phyloP scores from a whole-genome alignment of 2,888 invertebrate genomes.

The Pseudococcus jackbeardsleyi region DNA sequence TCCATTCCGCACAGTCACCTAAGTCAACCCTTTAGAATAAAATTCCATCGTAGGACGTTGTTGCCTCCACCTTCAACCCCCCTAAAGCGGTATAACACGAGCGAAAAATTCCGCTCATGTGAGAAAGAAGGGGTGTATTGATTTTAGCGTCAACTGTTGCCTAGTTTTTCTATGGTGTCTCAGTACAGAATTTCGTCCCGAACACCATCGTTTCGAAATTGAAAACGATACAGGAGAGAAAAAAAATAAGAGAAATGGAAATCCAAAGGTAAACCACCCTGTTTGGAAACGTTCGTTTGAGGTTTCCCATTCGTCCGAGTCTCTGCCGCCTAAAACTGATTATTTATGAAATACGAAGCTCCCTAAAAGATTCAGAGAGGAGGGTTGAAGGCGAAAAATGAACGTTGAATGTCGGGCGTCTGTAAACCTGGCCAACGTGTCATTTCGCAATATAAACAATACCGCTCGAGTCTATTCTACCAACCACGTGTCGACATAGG shows the following conservation, averaged over 20 bases:
- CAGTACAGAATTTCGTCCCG: background rate
- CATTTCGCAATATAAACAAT: conserved; percentile 1
- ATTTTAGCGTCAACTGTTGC: conserved; percentile 12
- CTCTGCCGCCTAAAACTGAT: background rate
- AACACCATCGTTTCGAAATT: background rate
- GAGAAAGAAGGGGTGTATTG: background rate
- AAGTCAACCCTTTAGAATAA: background rate
- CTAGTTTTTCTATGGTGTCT: background rate
- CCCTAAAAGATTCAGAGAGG: background rate
- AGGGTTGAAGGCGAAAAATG: background rate
- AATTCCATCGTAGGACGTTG: background rate
- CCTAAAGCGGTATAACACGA: background rate
- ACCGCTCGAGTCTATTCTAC: background rate
- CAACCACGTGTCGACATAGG: background rate
- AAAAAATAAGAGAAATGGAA: background rate
- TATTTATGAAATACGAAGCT: conserved; percentile 5
- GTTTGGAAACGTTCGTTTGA: no score
- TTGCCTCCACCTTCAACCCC: background rate
- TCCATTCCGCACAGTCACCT: background rate
- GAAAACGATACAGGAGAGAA: background rate
- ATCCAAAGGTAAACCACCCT: no score
- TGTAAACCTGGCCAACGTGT: conserved; percentile 9
- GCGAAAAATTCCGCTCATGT: background rate
- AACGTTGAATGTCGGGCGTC: background rate
- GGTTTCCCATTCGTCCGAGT: no score